A percentile compares a stretch with the other conserved stretches of the same genome.
phyloP scores from a whole-genome alignment of 2,113 vertebrate genomes.

The Anhinga anhinga region DNA sequence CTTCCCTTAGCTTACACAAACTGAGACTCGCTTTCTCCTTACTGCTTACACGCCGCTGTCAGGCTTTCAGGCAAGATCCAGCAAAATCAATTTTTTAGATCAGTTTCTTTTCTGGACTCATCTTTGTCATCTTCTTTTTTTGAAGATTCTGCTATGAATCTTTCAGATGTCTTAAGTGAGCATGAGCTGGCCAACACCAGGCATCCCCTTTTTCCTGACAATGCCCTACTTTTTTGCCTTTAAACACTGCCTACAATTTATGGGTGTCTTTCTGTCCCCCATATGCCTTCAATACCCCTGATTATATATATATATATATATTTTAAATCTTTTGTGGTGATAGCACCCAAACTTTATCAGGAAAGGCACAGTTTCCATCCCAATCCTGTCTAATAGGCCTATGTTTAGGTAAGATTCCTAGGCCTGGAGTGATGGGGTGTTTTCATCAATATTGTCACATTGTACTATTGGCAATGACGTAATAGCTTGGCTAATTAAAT shows the following conservation, averaged over 20 bases:
- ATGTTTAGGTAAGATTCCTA: background rate
- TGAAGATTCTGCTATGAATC: background rate
- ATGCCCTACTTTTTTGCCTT: background rate
- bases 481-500: slow-evolving; percentile 50
- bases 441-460: slow-evolving; percentile 24
- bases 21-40: background rate
- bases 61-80: background rate
- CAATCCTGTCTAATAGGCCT: background rate
- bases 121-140: background rate
- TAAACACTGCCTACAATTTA: background rate
- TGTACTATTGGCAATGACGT: slow-evolving; percentile 10
- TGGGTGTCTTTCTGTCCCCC: background rate
- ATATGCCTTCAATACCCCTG: background rate
- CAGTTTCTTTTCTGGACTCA: background rate
- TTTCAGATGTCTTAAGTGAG: background rate
- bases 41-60: background rate
- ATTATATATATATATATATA: background rate
- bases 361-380: background rate
- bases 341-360: background rate
- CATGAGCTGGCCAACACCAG: background rate
- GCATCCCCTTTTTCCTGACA: background rate
- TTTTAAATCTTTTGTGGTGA: background rate
- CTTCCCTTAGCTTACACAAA: background rate
- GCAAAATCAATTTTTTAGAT: background rate
- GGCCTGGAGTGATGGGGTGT: background rate